A percentile compares a stretch with the other conserved stretches of the same genome.
These are phyloP conservation scores for Mythimna lalbum DNA, from an alignment of 2,888 invertebrate species.

Conservation along the genomic window DNA sequence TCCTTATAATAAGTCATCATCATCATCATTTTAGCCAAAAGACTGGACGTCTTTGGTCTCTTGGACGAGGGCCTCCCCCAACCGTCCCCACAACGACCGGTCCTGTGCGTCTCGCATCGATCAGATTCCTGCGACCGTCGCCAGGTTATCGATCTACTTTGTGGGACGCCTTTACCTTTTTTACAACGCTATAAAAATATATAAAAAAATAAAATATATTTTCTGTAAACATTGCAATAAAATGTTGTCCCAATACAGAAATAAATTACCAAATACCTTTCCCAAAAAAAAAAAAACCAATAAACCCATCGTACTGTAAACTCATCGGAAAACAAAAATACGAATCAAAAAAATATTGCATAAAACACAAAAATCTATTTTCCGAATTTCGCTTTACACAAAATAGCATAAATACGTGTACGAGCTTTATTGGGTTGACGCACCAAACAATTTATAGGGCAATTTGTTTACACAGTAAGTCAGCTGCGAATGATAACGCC, in stretches of 20 bases:
- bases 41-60: no score
- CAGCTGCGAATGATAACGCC: constrained; percentile 77
- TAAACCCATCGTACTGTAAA: constrained; percentile 15
- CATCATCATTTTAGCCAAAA: no score
- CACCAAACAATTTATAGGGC: constrained; percentile 73
- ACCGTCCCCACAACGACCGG: no score
- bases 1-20: no score
- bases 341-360: neutral
- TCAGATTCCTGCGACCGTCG: no score
- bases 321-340: constrained; percentile 18
- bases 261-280: constrained; percentile 14
- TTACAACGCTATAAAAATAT: no score
- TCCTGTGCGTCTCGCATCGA: no score
- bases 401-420: constrained; percentile 54
- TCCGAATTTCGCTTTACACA: constrained; percentile 48
- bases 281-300: constrained; percentile 1
- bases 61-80: no score
- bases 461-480: constrained; percentile 76
- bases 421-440: constrained; percentile 65
- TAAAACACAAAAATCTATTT: constrained; percentile 55
- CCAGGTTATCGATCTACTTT: no score
- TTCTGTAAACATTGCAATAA: neutral
- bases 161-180: no score
- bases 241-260: neutral
- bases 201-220: no score